Evolutionary conservation across 1,140 invertebrate genomes (phyloP), one percentile per base, ranked within the genome.

Genomic region (Venustaconcha ellipsiformis): DNA sequence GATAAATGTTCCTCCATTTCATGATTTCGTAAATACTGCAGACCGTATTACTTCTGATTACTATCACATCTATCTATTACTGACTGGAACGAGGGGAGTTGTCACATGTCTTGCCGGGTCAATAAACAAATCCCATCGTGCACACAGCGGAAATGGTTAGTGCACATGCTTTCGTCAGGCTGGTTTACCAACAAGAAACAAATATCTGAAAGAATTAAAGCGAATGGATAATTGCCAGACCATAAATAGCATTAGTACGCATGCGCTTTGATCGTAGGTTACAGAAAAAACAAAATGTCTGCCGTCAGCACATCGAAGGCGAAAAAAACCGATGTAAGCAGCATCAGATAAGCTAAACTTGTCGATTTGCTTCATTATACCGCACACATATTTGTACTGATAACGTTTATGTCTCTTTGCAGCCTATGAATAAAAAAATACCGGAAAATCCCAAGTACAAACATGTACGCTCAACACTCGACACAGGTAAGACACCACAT

Each of bases 371-470:
- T 55, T 56, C 57, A 18, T 17, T 59, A 67, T 5, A 66, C 8
- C 15, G 5, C 13, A 30, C n/a, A 56, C 58, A 37, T 63, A 18
- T 70, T 58, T 20, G 6, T 13, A 18, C 17, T 30, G 57, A 20
- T 67, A 30, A 30, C 12, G 23, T 23, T 26, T 67, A 12, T 17
- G 78, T 84, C 73, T 58, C 71, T 64, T 84, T 87, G 60, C 78
- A 89, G 89, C 81, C 82, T 14, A 56, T 90, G 79, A 74, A 83
- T 20, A 89, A 87, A 78, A 85, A 85, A 79, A 81, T 89, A 14
- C 88, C 88, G 62, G 82, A 82, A 76, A 90, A 90, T 80, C 89
- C 89, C 13, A 88, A 88, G 82, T 90, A 90, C 80, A 86, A 86
- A 80, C 79, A 90, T 87, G 84, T 90, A 26, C 76, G 83, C 80